Evolutionary conservation across 2,113 vertebrate species (phyloP), one percentile per base, ranked within the genome.

Genomic region (Chaenogobius annularis): DNA sequence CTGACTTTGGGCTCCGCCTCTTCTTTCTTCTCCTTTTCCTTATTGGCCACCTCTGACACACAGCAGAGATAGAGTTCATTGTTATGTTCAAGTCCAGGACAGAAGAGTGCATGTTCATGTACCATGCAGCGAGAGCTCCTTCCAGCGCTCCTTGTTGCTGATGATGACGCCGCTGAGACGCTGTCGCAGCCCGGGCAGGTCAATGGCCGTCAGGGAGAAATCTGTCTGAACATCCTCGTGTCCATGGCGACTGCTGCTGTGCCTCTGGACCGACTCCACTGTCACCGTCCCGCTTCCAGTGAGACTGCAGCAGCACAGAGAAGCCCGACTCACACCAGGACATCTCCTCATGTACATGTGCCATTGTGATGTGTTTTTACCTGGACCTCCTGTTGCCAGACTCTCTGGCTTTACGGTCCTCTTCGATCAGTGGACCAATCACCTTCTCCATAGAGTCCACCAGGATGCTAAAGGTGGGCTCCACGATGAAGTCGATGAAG

Each of bases 401-500:
- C 88, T 92, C 94, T 72, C 90, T 93, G 15, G 95, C 88, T 90
- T 95, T 96, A 75, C 94, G 93, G 0, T 96, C 94, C 92, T 99
- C 97, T 92, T 97, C 96, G 93, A 97, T 96, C 91, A 99, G 94
- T 94, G 97, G 97, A 91, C 93, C 93, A 86, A 99, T 95, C 83
- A 99, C 97, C 93, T 96, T 99, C 91, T 99, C 96, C 77, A 96
- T 96, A n/a, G 95, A 94, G 88, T 98, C 97, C 13, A 95, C 94
- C 83, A 99, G 94, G 75, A 98, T 95, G 77, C 95, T 95, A 94
- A 98, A 97, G 0, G 97, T 99, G 50, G 97, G 97, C 85, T 98
- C 97, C 83, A 98, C 96, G 48, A 98, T 98, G 90, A 98, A 98
- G 92, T 98, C 97, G 69, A 98, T 98, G 85, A 98, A 98, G 76